Evolutionary conservation across 1,140 invertebrate genomes (phyloP).

Genomic region (Acromyrmex heyeri): DNA sequence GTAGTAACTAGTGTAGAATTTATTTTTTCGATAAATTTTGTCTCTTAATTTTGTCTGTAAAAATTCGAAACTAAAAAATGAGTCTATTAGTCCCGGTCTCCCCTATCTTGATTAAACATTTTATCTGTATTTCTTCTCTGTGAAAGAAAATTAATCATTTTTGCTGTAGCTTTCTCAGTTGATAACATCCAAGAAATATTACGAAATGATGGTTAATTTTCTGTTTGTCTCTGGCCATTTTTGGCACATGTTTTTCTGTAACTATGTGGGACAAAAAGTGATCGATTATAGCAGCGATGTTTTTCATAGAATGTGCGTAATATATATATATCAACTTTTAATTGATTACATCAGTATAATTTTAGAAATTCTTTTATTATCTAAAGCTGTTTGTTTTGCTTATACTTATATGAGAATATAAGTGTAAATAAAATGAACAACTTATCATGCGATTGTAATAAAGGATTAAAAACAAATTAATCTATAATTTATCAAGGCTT

Average conservation of each 20-base stretch:
- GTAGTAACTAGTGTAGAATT: no score
- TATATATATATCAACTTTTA: neutral
- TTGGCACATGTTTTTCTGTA: constrained; percentile 10
- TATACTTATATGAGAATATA: neutral
- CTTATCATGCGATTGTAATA: neutral
- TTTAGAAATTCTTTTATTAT: neutral
- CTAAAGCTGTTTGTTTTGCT: neutral
- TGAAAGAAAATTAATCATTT: neutral
- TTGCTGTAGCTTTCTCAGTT: constrained; percentile 16
- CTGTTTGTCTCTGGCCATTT: neutral
- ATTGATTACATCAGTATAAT: neutral
- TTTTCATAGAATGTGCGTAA: constrained; percentile 18
- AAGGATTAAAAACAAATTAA: neutral
- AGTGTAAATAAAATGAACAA: neutral
- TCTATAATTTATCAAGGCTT: neutral
- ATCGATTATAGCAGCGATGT: constrained; percentile 20
- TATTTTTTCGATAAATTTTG: no score
- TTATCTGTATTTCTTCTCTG: neutral
- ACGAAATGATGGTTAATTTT: neutral
- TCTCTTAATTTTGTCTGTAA: no score
- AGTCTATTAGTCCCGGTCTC: no score
- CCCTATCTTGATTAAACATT: no score
- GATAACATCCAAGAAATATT: neutral
- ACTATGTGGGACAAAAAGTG: constrained; percentile 12
- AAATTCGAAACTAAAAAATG: no score